Evolutionary conservation across 2,113 vertebrate species (phyloP), one percentile per base, ranked within the genome.

Genomic region (Oncorhynchus keta): DNA sequence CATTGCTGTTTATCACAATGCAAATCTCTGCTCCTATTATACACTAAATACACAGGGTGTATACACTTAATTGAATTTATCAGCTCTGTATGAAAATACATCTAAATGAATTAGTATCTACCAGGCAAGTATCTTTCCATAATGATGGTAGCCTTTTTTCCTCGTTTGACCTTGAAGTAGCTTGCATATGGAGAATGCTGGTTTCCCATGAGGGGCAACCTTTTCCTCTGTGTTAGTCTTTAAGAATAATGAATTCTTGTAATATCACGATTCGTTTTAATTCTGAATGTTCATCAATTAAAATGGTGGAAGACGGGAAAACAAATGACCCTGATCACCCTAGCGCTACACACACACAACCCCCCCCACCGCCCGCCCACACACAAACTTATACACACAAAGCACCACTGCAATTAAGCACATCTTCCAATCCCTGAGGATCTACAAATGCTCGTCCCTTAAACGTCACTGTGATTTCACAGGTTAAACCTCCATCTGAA

Each of bases 231-330:
- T 1, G 75, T 73, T 76, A 77, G 78, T 83, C 77, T 88, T 90
- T 88, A 80, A 85, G 83, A 83, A 76, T 88, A 88, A 90, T 85
- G 83, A 91, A 84, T 72, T 78, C 79, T 79, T 82, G 87, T 90
- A 91, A 89, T 87, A 89, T 84, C 76, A 68, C 82, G 81, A 78
- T 82, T 72, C 6, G 35, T 35, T 35, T 35, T 35, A 35, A 35
- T 35, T 35, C 35, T 35, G 35, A 89, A 86, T 87, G 84, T 88
- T 89, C 89, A 85, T 91, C 89, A 86, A 87, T 92, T 92, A 91
- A 89, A 73, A 69, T 1, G 67, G 2, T 24, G 69, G 77, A 48
- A 69, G 84, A 72, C 64, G 64, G 74, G 61, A 81, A 86, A 89
- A 89, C 82, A 84, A 82, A 91, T 82, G 84, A 87, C 84, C 85